A percentile compares a stretch with the other conserved stretches of the same genome.
Evolutionary conservation across 2,113 vertebrate genomes (phyloP).

Genomic region (Struthio camelus): DNA sequence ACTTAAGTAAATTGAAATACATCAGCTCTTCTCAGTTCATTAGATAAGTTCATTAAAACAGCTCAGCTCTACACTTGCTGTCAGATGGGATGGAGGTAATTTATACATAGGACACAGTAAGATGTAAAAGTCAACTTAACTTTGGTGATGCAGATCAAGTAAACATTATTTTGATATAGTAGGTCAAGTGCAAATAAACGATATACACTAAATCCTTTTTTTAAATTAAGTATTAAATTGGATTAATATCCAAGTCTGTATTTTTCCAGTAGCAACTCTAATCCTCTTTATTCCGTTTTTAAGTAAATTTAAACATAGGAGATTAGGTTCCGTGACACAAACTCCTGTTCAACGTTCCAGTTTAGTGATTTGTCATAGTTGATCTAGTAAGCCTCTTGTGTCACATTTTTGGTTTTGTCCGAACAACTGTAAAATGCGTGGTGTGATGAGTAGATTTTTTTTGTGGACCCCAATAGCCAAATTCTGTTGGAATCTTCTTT

Average conservation of each 20-base stretch:
- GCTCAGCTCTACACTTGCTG: neutral
- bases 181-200: neutral
- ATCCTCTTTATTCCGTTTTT: neutral
- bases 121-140: neutral
- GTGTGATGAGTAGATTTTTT: neutral
- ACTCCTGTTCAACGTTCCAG: neutral
- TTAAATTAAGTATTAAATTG: neutral
- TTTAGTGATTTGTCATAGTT: neutral
- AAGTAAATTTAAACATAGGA: neutral
- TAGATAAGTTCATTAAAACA: neutral
- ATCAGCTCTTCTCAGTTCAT: neutral
- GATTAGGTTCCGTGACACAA: neutral
- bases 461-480: neutral
- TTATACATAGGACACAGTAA: neutral
- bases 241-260: neutral
- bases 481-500: neutral
- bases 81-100: neutral
- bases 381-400: rapidly evolving
- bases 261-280: neutral
- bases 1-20: neutral
- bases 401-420: neutral
- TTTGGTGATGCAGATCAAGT: neutral
- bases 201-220: neutral
- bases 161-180: neutral
- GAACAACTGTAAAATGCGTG: neutral